Evolutionary conservation across 2,888 invertebrate species (phyloP).

Genomic region (Phengaris arion): DNA sequence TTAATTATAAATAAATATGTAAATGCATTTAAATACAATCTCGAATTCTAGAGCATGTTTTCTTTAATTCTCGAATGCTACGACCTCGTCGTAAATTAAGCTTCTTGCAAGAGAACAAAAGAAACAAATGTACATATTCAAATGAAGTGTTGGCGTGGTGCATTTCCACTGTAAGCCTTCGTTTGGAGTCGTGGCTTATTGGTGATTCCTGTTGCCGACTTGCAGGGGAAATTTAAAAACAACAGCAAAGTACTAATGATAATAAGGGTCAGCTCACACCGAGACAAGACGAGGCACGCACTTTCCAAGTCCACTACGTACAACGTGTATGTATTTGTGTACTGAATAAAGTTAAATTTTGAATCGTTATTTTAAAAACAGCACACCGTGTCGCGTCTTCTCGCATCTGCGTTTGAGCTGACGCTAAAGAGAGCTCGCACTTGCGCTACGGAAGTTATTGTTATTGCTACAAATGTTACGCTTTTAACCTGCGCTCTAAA

Average conservation of each 20-base stretch:
- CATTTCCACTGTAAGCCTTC: not conserved
- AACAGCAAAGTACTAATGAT: not conserved
- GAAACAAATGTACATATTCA: slow-evolving; percentile 7
- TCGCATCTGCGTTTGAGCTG: too few relatives aligned
- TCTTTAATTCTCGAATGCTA: not conserved
- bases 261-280: not conserved
- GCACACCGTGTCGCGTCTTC: too few relatives aligned
- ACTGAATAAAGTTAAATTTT: too few relatives aligned
- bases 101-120: not conserved
- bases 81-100: not conserved
- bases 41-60: not conserved
- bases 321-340: too few relatives aligned
- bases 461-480: too few relatives aligned
- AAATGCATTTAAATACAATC: not conserved
- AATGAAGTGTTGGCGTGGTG: not conserved
- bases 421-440: too few relatives aligned
- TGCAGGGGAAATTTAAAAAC: not conserved
- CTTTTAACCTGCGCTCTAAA: too few relatives aligned
- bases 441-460: too few relatives aligned
- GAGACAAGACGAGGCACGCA: too few relatives aligned
- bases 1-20: not conserved
- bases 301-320: too few relatives aligned
- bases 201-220: not conserved
- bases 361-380: too few relatives aligned
- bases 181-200: not conserved